Conservation (phyloP, 2,888 invertebrate genomes). For the Tenodera sinensis region DNA sequence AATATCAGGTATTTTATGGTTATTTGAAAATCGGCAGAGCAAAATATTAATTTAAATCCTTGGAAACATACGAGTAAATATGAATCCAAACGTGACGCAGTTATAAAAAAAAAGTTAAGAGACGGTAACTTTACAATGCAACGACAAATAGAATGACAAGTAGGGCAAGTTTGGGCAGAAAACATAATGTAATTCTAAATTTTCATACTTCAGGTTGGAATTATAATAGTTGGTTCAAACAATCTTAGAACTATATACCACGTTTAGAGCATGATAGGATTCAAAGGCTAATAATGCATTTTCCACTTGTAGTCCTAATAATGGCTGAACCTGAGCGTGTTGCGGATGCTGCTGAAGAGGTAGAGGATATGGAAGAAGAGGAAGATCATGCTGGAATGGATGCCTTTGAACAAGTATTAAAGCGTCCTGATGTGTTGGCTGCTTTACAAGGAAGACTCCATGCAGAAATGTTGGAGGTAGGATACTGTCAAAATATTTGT, state of each 20-base stretch:
- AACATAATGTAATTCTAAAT: not conserved
- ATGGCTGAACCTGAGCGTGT: constrained; percentile 52
- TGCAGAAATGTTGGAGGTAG: constrained; percentile 54
- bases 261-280: not conserved
- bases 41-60: not conserved
- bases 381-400: constrained; percentile 46
- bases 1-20: not conserved
- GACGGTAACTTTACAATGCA: not conserved
- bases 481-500: not conserved
- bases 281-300: not conserved
- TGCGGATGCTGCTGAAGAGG: constrained; percentile 61
- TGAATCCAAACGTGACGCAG: not conserved
- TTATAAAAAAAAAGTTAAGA: not conserved
- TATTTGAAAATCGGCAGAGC: not conserved
- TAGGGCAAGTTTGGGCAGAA: not conserved
- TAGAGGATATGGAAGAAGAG: constrained; percentile 65
- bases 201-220: not conserved
- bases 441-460: constrained; percentile 57
- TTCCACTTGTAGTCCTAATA: not conserved
- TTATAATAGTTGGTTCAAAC: no score
- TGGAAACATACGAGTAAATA: not conserved
- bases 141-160: not conserved
- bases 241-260: not conserved
- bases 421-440: constrained; percentile 56
- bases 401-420: constrained; percentile 48